phyloP scores from a whole-genome alignment of 30 jellyfish, hydroid and myxozoan genomes.

The Turritopsis dohrnii region DNA sequence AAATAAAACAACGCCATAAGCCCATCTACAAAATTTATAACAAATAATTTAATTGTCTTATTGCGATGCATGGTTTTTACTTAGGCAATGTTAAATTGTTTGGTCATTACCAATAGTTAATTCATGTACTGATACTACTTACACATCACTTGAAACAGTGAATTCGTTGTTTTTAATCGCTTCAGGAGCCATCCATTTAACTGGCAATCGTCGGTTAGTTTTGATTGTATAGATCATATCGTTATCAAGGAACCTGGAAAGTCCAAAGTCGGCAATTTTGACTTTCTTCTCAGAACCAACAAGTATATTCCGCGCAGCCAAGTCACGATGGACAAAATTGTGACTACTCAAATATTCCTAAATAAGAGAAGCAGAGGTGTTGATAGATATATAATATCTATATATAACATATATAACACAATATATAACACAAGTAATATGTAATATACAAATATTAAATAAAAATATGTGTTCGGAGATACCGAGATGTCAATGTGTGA shows the following conservation, averaged over 20 bases:
- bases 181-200: conserved; percentile 60
- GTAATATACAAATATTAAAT: too few relatives aligned
- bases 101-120: too few relatives aligned
- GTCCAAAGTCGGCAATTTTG: conserved; percentile 48
- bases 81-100: too few relatives aligned
- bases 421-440: too few relatives aligned
- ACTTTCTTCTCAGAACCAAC: conserved; percentile 55
- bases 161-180: not conserved
- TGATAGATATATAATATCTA: too few relatives aligned
- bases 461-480: too few relatives aligned
- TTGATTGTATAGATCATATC: not conserved
- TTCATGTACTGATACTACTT: not conserved
- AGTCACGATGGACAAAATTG: conserved; percentile 24
- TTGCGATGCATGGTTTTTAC: too few relatives aligned
- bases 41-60: not conserved
- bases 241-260: not conserved
- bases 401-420: too few relatives aligned
- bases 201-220: conserved; percentile 21
- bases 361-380: not conserved
- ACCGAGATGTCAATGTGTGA: too few relatives aligned
- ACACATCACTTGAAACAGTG: not conserved
- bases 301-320: conserved; percentile 60
- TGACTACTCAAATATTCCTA: conserved; percentile 18
- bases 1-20: not conserved
- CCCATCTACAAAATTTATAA: not conserved